Evolutionary conservation across 1,140 invertebrate species (phyloP), one percentile per base, ranked within the genome.

Genomic region (Teleogryllus occipitalis): DNA sequence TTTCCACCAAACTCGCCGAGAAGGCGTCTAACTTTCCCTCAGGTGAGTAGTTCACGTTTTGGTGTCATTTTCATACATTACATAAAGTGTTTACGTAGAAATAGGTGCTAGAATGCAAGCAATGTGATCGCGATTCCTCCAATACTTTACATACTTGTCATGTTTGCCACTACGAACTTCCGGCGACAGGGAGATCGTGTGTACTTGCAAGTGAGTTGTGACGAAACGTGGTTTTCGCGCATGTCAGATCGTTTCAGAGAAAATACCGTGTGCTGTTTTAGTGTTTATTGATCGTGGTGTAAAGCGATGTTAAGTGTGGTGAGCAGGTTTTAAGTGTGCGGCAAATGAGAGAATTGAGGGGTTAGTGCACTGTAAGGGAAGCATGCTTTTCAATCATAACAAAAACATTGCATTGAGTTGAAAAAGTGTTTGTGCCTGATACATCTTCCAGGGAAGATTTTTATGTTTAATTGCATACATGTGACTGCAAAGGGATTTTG

Each of bases 101-200:
- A 88, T 88, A 88, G 87, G 87, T 87, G 85, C 86, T 88, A 89
- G 89, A 91, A 91, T 90, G 90, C 88, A 86, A 89, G 90, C 89
- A 90, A 91, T 92, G 91, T 89, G 90, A 89, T 89, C 88, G 89
- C 89, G 88, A 92, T 92, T 88, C 89, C 90, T 91, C 88, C 89
- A 91, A 93, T 93, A 91, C 89, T 91, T 92, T 90, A 91, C 91
- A 92, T 92, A 92, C 89, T 92, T 92, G 90, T 90, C 90, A 88
- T 90, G 90, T 90, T 90, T 90, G 89, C 87, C 87, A 88, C 86
- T 86, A 85, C 85, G 85, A 83, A 85, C 86, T 86, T 89, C 88
- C 88, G 89, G 88, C 88, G 88, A 82, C 48, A 80, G 27, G 65
- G 47, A 77, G 39, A 75, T 74, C 73, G 47, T 78, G 73, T 81